Evolutionary conservation across 2,888 invertebrate species (phyloP).

Genomic region (Meandrusa payeni): DNA sequence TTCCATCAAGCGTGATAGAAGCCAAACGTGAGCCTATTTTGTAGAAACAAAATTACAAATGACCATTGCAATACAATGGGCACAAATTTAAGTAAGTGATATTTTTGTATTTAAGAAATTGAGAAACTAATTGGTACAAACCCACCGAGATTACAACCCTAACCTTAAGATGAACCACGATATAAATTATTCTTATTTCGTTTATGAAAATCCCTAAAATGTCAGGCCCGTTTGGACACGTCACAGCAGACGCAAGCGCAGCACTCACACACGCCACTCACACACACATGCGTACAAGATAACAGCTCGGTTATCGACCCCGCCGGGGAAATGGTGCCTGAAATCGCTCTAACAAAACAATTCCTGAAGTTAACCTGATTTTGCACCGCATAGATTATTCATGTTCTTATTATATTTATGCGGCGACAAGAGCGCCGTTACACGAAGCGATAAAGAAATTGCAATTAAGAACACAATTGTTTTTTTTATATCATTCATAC

Average conservation of each 20-base stretch:
- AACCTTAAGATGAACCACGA: too few relatives aligned
- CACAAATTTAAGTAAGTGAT: too few relatives aligned
- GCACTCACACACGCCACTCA: constrained; percentile 41
- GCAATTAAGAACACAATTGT: background rate
- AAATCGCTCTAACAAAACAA: constrained; percentile 55
- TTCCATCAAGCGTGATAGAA: too few relatives aligned
- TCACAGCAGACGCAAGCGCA: constrained; percentile 46
- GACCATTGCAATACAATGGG: too few relatives aligned
- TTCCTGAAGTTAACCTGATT: constrained; percentile 29
- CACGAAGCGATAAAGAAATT: background rate
- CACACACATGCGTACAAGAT: constrained; percentile 54
- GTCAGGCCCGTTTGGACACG: constrained; percentile 1
- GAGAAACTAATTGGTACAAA: too few relatives aligned
- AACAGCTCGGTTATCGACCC: constrained; percentile 67
- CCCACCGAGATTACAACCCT: too few relatives aligned
- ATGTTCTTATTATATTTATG: constrained; percentile 7
- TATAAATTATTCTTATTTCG: too few relatives aligned
- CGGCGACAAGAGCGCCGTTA: background rate
- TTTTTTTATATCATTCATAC: too few relatives aligned
- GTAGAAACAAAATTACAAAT: too few relatives aligned
- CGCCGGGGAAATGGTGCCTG: constrained; percentile 65
- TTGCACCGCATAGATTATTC: constrained; percentile 11
- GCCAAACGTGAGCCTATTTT: too few relatives aligned
- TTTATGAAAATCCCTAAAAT: too few relatives aligned
- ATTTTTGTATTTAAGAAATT: too few relatives aligned